Conservation (phyloP, 2,797 vertebrate genomes). For the Chaenodraco wilsoni region DNA sequence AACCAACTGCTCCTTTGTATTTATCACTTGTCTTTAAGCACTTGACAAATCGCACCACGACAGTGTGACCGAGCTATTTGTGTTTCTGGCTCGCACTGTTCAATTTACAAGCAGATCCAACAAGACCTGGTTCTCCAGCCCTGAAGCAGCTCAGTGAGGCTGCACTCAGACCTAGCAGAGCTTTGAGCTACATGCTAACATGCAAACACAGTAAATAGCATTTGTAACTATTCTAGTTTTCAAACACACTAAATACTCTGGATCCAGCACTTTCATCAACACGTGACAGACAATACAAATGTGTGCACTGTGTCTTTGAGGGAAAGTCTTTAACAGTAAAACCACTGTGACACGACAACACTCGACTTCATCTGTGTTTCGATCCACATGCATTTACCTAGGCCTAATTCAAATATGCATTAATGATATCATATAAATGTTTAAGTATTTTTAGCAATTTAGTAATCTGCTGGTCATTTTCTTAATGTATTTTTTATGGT, state of each 20-base stretch:
- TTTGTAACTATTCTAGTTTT: too few species aligned
- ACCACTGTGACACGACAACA: neutral
- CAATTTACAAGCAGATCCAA: neutral
- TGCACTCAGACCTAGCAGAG: too few species aligned
- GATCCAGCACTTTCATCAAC: neutral
- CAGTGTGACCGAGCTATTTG: neutral
- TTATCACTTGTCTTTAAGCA: conserved; percentile 32
- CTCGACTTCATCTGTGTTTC: neutral
- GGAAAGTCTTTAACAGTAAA: conserved; percentile 21
- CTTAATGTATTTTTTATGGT: conserved; percentile 18
- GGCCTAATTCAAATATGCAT: neutral
- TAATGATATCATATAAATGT: too few species aligned
- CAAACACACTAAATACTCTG: neutral
- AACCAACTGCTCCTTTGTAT: conserved; percentile 47
- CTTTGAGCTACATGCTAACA: too few species aligned
- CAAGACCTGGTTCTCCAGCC: neutral
- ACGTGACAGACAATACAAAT: neutral
- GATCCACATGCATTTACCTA: neutral
- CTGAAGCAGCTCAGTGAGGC: too few species aligned
- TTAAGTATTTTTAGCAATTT: too few species aligned
- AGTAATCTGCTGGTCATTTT: conserved; percentile 10
- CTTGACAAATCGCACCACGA: conserved; percentile 27
- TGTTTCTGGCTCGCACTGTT: conserved; percentile 19
- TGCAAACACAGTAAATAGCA: too few species aligned
- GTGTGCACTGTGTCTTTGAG: neutral